phyloP scores from a whole-genome alignment of 2,113 vertebrate genomes.

The Zapornia atra region DNA sequence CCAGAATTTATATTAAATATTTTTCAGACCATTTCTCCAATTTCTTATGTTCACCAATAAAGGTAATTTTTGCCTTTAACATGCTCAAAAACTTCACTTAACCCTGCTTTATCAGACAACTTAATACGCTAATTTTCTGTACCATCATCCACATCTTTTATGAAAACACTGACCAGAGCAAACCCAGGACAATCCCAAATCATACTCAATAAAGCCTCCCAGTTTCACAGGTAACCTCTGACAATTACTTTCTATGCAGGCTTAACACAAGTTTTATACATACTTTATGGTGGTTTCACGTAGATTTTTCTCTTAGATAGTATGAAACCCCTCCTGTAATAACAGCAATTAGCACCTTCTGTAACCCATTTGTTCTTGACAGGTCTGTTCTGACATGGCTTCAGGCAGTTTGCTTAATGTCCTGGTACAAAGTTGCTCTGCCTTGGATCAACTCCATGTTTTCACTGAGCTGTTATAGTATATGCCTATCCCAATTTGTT shows the following conservation, averaged over 20 bases:
- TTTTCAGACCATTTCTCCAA: background rate
- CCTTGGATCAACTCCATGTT: fast-evolving
- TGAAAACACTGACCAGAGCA: background rate
- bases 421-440: background rate
- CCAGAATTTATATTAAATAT: background rate
- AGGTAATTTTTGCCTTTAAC: background rate
- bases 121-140: background rate
- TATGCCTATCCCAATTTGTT: background rate
- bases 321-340: background rate
- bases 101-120: background rate
- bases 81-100: background rate
- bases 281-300: background rate
- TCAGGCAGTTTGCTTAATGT: background rate
- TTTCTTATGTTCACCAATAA: background rate
- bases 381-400: background rate
- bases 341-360: background rate
- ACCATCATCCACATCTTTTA: background rate
- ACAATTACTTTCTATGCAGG: background rate
- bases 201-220: background rate
- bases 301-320: background rate
- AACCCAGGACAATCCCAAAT: background rate
- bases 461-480: background rate
- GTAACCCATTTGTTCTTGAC: background rate
- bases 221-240: background rate
- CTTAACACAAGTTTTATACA: background rate